A percentile compares a stretch with the other conserved stretches of the same genome.
phyloP scores from a whole-genome alignment of 2,113 vertebrate genomes.

The Notarius quadriscutis region DNA sequence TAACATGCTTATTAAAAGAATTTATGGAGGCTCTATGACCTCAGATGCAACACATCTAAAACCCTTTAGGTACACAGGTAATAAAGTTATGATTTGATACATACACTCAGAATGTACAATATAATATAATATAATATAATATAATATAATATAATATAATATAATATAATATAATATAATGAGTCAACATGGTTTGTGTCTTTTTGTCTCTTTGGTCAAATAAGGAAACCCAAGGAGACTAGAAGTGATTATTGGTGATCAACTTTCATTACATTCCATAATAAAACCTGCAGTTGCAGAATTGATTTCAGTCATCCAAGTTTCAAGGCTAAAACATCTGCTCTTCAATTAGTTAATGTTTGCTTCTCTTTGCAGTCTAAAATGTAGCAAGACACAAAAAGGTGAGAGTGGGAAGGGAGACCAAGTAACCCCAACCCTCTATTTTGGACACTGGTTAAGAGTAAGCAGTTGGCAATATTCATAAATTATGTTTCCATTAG shows the following conservation, averaged over 20 bases:
- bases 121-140: not conserved
- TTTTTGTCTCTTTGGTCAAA: not conserved
- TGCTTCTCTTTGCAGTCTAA: not conserved
- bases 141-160: too few relatives aligned
- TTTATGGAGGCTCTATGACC: not conserved
- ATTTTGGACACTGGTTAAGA: slow-evolving; percentile 31
- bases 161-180: slow-evolving; percentile 10
- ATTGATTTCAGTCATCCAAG: slow-evolving; percentile 14
- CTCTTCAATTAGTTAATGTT: not conserved
- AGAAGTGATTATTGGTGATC: not conserved
- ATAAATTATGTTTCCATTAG: slow-evolving; percentile 29
- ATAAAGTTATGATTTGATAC: slow-evolving; percentile 32
- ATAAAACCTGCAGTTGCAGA: not conserved
- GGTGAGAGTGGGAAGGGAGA: not conserved
- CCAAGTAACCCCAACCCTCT: not conserved
- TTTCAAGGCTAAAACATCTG: slow-evolving; percentile 10
- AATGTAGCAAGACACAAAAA: slow-evolving; percentile 7
- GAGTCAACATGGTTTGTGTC: not conserved
- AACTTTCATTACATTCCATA: not conserved
- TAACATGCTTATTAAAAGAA: not conserved
- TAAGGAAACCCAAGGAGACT: not conserved
- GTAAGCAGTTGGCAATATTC: slow-evolving; percentile 41
- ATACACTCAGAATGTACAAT: not conserved
- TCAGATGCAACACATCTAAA: slow-evolving; percentile 12
- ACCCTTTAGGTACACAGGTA: slow-evolving; percentile 16